Evolutionary conservation across 2,113 vertebrate genomes (phyloP), one percentile per base, ranked within the genome.

Genomic region (Alexandromys fortis): DNA sequence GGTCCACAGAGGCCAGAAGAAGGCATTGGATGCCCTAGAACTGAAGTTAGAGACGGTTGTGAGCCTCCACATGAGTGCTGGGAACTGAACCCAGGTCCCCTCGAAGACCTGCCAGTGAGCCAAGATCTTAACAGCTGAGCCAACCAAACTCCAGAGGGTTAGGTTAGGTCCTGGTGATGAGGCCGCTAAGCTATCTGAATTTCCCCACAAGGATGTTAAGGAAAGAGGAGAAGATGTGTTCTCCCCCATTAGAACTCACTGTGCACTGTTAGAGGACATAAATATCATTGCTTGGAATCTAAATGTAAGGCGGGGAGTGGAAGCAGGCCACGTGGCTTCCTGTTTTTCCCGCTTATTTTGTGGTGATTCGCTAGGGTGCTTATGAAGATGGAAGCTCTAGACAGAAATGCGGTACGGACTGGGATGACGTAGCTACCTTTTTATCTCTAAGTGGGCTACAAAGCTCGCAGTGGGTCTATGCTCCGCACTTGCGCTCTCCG

Each of bases 371-470:
- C 65, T 72, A 49, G 79, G 49, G 75, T 85, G 30, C n/a, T 86
- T 87, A 13, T 76, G 83, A 87, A 91, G n/a, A 67, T 1, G 5
- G 35, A 93, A 65, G 76, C 26, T 21, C 67, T 58, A 19, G 55
- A 61, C 42, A 52, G 89, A 94, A 87, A 77, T 75, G 85, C n/a
- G 65, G 55, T 61, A 68, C 7, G 70, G 58, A 11, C 72, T 38
- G 52, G 52, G 61, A 70, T 73, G 28, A 86, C 26, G 5, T 47
- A 86, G 86, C 30, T n/a, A 10, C 81, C 72, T 89, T 86, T 88
- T 73, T 86, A 83, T 89, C 77, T 91, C 38, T 85, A 90, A 88
- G 73, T 42, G 58, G 94, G 94, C 91, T 92, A 38, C 13, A 83
- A 88, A 52, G 65, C 52, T 65, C 52, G 6, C 45, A 78, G 35